phyloP scores from a whole-genome alignment of 1,140 invertebrate species.

The Brachionus plicatilis region DNA sequence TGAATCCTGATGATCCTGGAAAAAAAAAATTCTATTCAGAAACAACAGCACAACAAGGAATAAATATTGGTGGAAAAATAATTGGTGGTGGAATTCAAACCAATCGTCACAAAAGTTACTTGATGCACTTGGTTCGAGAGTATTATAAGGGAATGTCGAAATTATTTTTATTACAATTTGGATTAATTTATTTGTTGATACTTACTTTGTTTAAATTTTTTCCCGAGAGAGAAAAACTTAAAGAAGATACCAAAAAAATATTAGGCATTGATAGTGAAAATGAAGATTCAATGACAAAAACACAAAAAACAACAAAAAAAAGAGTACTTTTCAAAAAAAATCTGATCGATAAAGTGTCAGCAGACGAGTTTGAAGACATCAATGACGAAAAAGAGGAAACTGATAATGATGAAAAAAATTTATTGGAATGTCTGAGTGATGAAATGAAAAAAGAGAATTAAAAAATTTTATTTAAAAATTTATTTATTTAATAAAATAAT shows the following conservation, averaged over 20 bases:
- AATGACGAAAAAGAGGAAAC: not conserved
- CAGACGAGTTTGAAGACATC: not conserved
- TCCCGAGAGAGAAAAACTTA: constrained; percentile 31
- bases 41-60: not conserved
- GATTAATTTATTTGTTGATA: constrained; percentile 15
- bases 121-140: constrained; percentile 32
- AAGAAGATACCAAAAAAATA: constrained; percentile 26
- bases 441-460: not conserved
- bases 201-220: constrained; percentile 32
- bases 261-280: not conserved
- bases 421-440: not conserved
- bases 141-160: constrained; percentile 4
- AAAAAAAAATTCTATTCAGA: constrained; percentile 28
- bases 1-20: constrained; percentile 32
- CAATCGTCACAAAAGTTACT: constrained; percentile 39
- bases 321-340: not conserved
- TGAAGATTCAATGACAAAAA: not conserved
- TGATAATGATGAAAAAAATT: not conserved
- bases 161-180: constrained; percentile 31
- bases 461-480: not conserved
- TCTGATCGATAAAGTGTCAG: not conserved
- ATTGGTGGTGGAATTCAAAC: constrained; percentile 35
- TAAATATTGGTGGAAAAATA: constrained; percentile 27
- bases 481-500: not conserved
- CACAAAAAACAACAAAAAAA: not conserved